phyloP scores from a whole-genome alignment of 2,888 invertebrate species.

The Phasia obesa region DNA sequence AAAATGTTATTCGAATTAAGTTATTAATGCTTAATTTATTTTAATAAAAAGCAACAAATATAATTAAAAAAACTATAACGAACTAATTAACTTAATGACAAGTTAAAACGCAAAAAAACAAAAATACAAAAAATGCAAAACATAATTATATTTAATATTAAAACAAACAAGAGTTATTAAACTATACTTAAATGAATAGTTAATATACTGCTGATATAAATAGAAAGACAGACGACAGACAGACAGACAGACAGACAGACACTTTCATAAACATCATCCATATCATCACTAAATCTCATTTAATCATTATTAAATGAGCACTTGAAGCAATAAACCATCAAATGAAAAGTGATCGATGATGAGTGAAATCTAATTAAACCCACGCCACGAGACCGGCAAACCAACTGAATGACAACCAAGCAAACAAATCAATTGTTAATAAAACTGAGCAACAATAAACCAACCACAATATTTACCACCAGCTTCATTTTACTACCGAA shows the following conservation, averaged over 20 bases:
- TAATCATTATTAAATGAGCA: conserved; percentile 65
- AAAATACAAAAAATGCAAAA: too few relatives aligned
- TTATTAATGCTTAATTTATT: conserved; percentile 4
- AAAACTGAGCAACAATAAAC: conserved; percentile 3
- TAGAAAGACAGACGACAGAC: conserved; percentile 11
- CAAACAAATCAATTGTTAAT: conserved; percentile 48
- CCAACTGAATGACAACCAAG: conserved; percentile 18
- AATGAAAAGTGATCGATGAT: conserved; percentile 70
- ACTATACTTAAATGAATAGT: conserved; percentile 1
- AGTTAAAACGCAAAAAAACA: conserved; percentile 37
- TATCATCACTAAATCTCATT: conserved; percentile 54
- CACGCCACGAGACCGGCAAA: conserved; percentile 58
- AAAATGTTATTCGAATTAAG: background rate
- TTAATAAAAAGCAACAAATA: conserved; percentile 19
- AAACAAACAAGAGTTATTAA: conserved; percentile 1
- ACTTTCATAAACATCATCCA: conserved; percentile 25
- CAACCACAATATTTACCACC: conserved; percentile 28
- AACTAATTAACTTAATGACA: conserved; percentile 65
- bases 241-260: conserved; percentile 14
- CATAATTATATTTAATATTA: background rate
- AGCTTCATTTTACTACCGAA: conserved; percentile 27
- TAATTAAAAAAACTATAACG: conserved; percentile 47
- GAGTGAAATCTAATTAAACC: conserved; percentile 72
- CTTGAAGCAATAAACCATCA: conserved; percentile 69
- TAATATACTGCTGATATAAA: background rate